Evolutionary conservation across 1,140 invertebrate species (phyloP), one percentile per base, ranked within the genome.

Genomic region (Bombus impatiens): DNA sequence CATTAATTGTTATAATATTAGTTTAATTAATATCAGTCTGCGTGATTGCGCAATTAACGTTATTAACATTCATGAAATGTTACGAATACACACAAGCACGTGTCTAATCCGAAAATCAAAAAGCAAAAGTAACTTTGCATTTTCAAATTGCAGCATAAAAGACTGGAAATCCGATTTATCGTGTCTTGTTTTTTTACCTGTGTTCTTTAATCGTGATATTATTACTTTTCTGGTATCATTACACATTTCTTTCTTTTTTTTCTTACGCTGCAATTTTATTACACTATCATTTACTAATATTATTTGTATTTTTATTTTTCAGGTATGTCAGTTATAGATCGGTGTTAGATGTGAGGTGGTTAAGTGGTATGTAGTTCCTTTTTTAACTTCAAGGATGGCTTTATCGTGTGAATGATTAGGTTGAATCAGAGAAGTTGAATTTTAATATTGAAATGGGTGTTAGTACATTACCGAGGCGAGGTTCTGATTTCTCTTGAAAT

Each of bases 241-340:
- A 53, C 47, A 22, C 18, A 22, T 47, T 53, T 53, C 18, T 22
- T 53, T 47, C 15, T 28, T 62, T n/a, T 28, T 2, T 2, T 2
- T 0, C n/a, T 5, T 62, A n/a, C 0, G 28, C 0, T 62, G 28
- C 1, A n/a, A n/a, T n/a, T 62, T 5, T 13, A 5, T 62, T 13
- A 12, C 28, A 13, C 12, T 5, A n/a, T 62, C 59, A 13, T 62
- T n/a, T n/a, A 62, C 59, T 62, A 62, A 62, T n/a, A 10, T 62
- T 62, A n/a, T 62, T 62, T n/a, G 3, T 62, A 62, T 62, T 62
- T 62, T 13, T 62, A 1, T 62, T n/a, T 62, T 62, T n/a, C 28
- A 62, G 59, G 59, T 62, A 62, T 62, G 59, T 62, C 59, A n/a
- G 10, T 62, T 62, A 62, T 62, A n/a, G 12, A 18, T 62, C 4